Evolutionary conservation across 2,113 vertebrate species (phyloP).

Genomic region (Notothenia rossii): DNA sequence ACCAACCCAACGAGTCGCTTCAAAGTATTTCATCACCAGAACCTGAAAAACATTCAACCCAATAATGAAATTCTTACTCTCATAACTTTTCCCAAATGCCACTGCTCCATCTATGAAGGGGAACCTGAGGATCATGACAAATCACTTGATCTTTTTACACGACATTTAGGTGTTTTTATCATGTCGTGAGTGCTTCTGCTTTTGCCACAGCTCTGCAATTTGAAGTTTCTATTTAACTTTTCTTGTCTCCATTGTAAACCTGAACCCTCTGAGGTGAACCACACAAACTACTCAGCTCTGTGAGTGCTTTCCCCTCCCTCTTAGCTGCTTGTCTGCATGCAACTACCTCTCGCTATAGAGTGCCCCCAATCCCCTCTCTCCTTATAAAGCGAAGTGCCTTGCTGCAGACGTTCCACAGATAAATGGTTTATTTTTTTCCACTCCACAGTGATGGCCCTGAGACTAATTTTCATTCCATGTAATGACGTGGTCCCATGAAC

Average conservation of each 20-base stretch:
- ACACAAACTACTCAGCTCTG: constrained; percentile 53
- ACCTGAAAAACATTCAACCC: constrained; percentile 62
- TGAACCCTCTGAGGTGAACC: constrained; percentile 67
- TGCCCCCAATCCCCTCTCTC: constrained; percentile 70
- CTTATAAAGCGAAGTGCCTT: constrained; percentile 69
- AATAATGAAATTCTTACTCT: constrained; percentile 49
- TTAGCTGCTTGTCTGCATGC: constrained; percentile 65
- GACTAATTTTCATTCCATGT: constrained; percentile 66
- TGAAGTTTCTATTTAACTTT: constrained; percentile 51
- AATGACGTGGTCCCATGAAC: constrained; percentile 67
- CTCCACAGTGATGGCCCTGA: constrained; percentile 51
- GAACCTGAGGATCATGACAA: constrained; percentile 51
- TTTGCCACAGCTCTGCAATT: constrained; percentile 49
- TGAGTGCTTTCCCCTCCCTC: constrained; percentile 65
- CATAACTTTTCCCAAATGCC: constrained; percentile 15
- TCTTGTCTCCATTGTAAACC: constrained; percentile 64
- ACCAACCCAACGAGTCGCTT: constrained; percentile 68
- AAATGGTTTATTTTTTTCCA: constrained; percentile 62
- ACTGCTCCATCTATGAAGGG: constrained; percentile 43
- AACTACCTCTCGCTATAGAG: constrained; percentile 63
- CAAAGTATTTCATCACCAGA: constrained; percentile 67
- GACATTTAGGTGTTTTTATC: constrained; percentile 19
- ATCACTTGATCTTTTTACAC: constrained; percentile 31
- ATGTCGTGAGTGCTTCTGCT: constrained; percentile 30
- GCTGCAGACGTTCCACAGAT: constrained; percentile 66